Percentiles rank a stretch among this genome's conserved stretches.
Conservation (phyloP, 2,113 vertebrate genomes). For the Lepisosteus osseus region DNA sequence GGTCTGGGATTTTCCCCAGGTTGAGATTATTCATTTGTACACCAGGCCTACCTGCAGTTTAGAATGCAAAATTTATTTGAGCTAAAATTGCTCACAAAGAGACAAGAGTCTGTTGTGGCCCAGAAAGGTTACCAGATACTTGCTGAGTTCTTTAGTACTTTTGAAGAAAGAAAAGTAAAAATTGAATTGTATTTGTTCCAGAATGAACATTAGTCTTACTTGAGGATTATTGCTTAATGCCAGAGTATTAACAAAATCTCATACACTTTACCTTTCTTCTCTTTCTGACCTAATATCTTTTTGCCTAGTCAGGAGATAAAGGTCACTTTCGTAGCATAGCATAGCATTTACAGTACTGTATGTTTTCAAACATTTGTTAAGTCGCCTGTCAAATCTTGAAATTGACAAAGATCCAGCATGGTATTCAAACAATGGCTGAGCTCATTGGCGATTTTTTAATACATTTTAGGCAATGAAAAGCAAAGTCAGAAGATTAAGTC, state of each 20-base stretch:
- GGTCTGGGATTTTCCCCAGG: not conserved
- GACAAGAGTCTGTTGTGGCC: not conserved
- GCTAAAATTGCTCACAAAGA: not conserved
- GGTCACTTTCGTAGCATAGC: too few relatives aligned
- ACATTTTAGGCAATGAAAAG: not conserved
- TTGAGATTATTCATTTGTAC: slow-evolving; percentile 1
- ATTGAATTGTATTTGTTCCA: too few relatives aligned
- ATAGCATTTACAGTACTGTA: too few relatives aligned
- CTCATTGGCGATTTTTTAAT: not conserved
- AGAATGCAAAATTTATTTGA: not conserved
- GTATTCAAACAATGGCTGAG: not conserved
- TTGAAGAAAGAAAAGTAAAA: not conserved
- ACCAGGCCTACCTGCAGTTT: not conserved
- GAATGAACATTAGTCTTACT: too few relatives aligned
- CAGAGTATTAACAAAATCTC: too few relatives aligned
- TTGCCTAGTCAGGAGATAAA: too few relatives aligned
- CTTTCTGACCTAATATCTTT: too few relatives aligned
- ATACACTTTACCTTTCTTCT: too few relatives aligned
- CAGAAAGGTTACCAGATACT: not conserved
- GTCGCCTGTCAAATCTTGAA: not conserved
- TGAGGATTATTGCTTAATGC: too few relatives aligned
- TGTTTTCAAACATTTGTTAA: not conserved
- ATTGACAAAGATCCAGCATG: not conserved
- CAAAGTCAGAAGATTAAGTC: not conserved
- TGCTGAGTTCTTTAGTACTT: too few relatives aligned